These are phyloP conservation scores for Falco rusticolus DNA, from an alignment of 2,797 vertebrate genomes.

Conservation along the genomic window DNA sequence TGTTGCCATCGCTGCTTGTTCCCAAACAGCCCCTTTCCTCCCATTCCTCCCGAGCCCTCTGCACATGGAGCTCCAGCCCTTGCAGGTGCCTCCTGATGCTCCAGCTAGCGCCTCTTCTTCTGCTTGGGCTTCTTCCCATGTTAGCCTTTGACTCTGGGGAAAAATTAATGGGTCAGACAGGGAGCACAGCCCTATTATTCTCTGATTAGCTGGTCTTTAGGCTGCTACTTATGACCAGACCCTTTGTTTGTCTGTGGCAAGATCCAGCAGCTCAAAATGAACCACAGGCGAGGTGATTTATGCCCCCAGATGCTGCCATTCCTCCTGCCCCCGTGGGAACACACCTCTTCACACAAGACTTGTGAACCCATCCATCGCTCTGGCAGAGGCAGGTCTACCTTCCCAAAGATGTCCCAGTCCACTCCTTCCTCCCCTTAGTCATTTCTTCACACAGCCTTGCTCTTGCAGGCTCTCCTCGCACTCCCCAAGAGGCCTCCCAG, in stretches of 20 bases:
- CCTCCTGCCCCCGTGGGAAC: not conserved
- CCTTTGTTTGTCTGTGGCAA: not conserved
- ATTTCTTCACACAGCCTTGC: not conserved
- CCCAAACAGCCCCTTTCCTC: not conserved
- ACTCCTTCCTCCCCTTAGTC: not conserved
- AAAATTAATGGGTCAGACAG: constrained; percentile 35
- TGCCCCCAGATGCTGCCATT: not conserved
- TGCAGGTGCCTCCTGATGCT: not conserved
- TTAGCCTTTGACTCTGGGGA: not conserved
- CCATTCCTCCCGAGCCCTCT: not conserved
- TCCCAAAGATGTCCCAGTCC: not conserved
- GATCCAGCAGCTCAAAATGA: not conserved
- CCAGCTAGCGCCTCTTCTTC: not conserved
- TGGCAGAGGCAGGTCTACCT: not conserved
- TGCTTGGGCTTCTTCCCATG: not conserved
- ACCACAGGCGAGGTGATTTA: not conserved
- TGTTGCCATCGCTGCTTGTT: not conserved
- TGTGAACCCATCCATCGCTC: not conserved
- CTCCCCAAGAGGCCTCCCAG: not conserved
- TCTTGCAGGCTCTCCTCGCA: not conserved
- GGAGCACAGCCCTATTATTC: not conserved
- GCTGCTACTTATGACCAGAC: constrained; percentile 14
- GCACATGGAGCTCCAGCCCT: not conserved
- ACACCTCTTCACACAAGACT: not conserved
- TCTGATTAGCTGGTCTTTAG: constrained; percentile 24